phyloP scores from a whole-genome alignment of 2,888 invertebrate genomes.

The Tillus elongatus region DNA sequence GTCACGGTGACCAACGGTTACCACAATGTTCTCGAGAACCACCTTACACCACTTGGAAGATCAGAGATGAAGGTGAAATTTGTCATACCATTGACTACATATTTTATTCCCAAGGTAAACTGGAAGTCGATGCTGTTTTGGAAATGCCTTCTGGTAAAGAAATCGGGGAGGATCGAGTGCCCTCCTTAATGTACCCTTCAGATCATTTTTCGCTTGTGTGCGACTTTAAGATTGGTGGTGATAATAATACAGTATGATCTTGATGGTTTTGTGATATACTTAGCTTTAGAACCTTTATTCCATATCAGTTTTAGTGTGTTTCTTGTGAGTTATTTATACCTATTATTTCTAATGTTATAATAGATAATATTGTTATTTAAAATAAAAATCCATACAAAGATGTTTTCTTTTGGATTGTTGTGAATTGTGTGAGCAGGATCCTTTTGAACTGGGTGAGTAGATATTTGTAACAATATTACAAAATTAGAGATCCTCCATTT shows the following conservation, averaged over 20 bases:
- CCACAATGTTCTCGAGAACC: no score
- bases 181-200: constrained; percentile 61
- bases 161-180: constrained; percentile 57
- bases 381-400: no score
- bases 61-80: constrained; percentile 59
- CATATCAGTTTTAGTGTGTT: no score
- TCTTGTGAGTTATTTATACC: no score
- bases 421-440: no score
- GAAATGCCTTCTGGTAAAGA: constrained; percentile 56
- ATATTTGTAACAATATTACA: no score
- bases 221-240: constrained; percentile 47
- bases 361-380: no score
- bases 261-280: neutral
- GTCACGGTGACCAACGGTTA: constrained; percentile 12
- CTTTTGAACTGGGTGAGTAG: no score
- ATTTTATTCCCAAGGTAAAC: constrained; percentile 51
- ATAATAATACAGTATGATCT: neutral
- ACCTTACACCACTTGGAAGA: constrained; percentile 68
- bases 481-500: no score
- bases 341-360: no score
- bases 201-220: constrained; percentile 68
- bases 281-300: no score
- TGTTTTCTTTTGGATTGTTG: no score
- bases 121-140: constrained; percentile 49
- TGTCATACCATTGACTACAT: constrained; percentile 70